These are phyloP conservation scores for Cyclopterus lumpus DNA, from an alignment of 2,797 vertebrate species.

Conservation along the genomic window DNA sequence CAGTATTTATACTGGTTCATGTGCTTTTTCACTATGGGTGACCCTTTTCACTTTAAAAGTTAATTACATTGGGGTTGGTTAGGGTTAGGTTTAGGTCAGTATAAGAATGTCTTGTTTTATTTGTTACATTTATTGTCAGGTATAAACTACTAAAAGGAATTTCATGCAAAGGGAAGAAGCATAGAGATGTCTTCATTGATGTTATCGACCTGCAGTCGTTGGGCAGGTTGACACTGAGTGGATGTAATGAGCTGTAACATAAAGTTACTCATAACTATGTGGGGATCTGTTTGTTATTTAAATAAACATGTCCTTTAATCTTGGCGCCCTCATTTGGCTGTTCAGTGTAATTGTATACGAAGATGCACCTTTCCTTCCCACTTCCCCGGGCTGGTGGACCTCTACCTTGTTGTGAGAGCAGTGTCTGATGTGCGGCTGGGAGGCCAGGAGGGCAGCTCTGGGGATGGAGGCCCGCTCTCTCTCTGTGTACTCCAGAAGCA, in stretches of 20 bases:
- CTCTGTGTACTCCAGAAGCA: conserved; percentile 75
- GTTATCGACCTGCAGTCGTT: too few relatives aligned
- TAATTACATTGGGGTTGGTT: too few relatives aligned
- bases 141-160: not conserved
- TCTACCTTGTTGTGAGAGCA: conserved; percentile 73
- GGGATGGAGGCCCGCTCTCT: conserved; percentile 46
- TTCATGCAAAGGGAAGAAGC: not conserved
- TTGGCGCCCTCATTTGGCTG: too few relatives aligned
- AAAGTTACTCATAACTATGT: too few relatives aligned
- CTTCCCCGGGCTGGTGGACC: not conserved
- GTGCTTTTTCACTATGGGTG: too few relatives aligned
- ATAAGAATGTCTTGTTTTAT: not conserved
- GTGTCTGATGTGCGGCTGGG: conserved; percentile 60
- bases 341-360: too few relatives aligned
- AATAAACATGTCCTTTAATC: too few relatives aligned
- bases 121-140: not conserved
- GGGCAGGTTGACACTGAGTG: too few relatives aligned
- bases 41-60: too few relatives aligned
- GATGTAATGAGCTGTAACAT: too few relatives aligned
- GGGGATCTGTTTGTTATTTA: too few relatives aligned
- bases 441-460: conserved; percentile 54
- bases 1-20: too few relatives aligned
- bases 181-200: not conserved
- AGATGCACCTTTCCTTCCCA: not conserved
- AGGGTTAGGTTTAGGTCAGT: not conserved